phyloP scores from a whole-genome alignment of 2,797 vertebrate species.

The Neosilurus hyrtlii region DNA sequence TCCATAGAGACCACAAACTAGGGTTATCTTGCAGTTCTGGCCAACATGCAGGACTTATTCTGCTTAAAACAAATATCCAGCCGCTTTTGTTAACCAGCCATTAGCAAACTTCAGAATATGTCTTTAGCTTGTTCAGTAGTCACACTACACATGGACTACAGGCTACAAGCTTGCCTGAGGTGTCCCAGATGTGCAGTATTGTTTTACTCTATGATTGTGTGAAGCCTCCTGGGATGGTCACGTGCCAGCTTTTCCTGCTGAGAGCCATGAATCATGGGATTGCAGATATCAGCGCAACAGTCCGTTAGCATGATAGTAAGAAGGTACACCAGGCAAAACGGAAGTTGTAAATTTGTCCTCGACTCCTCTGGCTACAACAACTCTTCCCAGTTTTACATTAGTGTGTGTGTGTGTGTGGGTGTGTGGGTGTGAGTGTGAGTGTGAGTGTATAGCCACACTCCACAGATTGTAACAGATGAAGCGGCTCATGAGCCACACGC shows the following conservation, averaged over 20 bases:
- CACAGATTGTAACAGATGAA: constrained; percentile 52
- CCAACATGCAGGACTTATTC: constrained; percentile 3
- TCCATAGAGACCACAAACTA: constrained; percentile 19
- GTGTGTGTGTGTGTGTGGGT: constrained; percentile 4
- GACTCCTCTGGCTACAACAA: constrained; percentile 13
- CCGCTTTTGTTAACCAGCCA: constrained; percentile 5
- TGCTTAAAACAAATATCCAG: neutral
- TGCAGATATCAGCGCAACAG: constrained; percentile 45
- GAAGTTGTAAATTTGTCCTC: constrained; percentile 57
- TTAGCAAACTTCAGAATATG: neutral
- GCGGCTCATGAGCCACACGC: constrained; percentile 41
- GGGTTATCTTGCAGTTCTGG: neutral
- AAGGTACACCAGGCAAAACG: constrained; percentile 43
- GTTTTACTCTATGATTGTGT: constrained; percentile 49
- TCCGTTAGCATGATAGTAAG: constrained; percentile 37
- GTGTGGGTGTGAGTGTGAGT: neutral
- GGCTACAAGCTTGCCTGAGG: constrained; percentile 26
- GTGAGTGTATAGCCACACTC: constrained; percentile 40
- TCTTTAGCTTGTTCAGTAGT: neutral
- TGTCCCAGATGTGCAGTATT: constrained; percentile 43
- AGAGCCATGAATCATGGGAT: constrained; percentile 55
- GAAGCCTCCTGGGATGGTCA: constrained; percentile 28
- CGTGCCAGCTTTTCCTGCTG: constrained; percentile 27
- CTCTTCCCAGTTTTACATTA: constrained; percentile 30
- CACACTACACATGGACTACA: neutral